Evolutionary conservation across 2,888 invertebrate genomes (phyloP).

Genomic region (Ceramica pisi): DNA sequence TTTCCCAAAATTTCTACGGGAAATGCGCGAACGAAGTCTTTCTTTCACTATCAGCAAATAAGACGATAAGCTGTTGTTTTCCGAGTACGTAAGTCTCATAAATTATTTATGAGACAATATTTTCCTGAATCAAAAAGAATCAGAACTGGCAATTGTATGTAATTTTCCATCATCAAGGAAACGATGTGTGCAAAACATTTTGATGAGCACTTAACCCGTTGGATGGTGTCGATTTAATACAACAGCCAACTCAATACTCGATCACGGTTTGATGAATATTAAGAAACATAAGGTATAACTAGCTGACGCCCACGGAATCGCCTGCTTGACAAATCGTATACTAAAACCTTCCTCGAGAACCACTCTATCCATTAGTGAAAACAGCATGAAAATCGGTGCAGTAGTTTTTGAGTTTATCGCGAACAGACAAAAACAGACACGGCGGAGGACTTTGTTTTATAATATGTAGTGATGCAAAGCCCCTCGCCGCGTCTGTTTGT

Average conservation of each 20-base stretch:
- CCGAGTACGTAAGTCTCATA: constrained; percentile 25
- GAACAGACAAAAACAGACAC: too few species aligned
- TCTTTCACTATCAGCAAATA: constrained; percentile 11
- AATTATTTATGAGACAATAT: constrained; percentile 42
- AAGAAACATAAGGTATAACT: constrained; percentile 33
- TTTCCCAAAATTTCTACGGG: too few species aligned
- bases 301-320: too few species aligned
- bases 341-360: too few species aligned
- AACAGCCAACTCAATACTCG: constrained; percentile 24
- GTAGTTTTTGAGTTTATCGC: too few species aligned
- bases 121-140: constrained; percentile 21
- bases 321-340: too few species aligned
- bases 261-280: constrained; percentile 46
- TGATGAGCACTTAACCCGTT: constrained; percentile 36
- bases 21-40: neutral
- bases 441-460: too few species aligned
- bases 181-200: constrained; percentile 39
- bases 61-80: constrained; percentile 15
- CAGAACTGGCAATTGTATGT: constrained; percentile 31
- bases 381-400: too few species aligned
- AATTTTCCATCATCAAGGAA: constrained; percentile 37
- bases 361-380: too few species aligned
- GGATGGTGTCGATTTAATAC: constrained; percentile 30
- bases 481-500: too few species aligned
- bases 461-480: too few species aligned